Base-by-base conservation (phyloP, 23 tunicate species). In the Trididemnum nubilum region DNA sequence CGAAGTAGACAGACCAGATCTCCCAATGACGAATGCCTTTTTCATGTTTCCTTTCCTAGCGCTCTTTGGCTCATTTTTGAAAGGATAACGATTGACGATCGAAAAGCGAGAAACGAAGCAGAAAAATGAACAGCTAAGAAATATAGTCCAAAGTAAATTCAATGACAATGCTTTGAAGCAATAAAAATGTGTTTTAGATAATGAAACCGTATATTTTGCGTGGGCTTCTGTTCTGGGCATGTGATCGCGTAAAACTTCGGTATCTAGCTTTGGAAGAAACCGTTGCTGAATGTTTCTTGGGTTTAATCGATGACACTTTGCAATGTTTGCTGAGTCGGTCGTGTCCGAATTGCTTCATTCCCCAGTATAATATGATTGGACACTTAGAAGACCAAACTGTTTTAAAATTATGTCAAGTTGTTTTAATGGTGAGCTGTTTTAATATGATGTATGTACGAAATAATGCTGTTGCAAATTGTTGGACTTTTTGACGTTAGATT, bases 291-390 rank as follows among this genome's bases (percentile, higher is more conserved):
- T 82, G 85, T 31, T 81, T 91, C 30, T 76, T 92, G 51, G 99
- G 99, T 1, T 71, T 96, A 7, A 96, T 96, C 18, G 99, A 96
- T 51, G 99, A 96, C 50, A 89, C 97, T 18, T 90, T 96, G 21
- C 97, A 96, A 64, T 88, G 97, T 65, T 36, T 96, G 30, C 77
- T 96, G 35, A 88, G 97, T 81, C 88, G 96, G 65, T 82, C 89
- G 24, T 96, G 97, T 77, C 96, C 99, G 51, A 88, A 92, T 79
- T 88, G 88, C 83, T 91, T 87, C 81, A 91, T 88, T 51, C 97
- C 99, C 0, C 92, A 92, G 67, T 91, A 91, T 52, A 96, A 96
- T 73, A 91, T 93, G 98, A 83, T 93, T 51, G 87, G 89, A 0
- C 89, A 93, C 79, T 58, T 93, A 18, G 98, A 93, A 49, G 98